Evolutionary conservation across 2,113 vertebrate species (phyloP).

Genomic region (Rutilus rutilus): DNA sequence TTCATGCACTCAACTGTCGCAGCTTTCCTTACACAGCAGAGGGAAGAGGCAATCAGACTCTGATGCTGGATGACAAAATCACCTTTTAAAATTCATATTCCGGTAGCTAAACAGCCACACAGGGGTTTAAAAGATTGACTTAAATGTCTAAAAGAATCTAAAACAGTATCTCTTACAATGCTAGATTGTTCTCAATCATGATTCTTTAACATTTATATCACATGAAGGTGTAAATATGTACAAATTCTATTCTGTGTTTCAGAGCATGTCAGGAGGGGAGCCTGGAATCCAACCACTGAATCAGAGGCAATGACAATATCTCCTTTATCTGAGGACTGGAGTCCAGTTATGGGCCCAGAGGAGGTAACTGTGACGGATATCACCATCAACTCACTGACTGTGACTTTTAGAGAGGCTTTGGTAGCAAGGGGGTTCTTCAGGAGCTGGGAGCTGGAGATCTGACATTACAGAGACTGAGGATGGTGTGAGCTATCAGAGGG

Average conservation of each 20-base stretch:
- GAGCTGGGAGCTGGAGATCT: slow-evolving; percentile 81
- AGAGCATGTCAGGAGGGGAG: slow-evolving; percentile 61
- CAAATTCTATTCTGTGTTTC: slow-evolving; percentile 2
- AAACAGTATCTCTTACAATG: background rate
- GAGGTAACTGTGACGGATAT: slow-evolving; percentile 96
- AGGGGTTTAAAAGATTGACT: background rate
- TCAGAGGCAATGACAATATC: slow-evolving; percentile 33
- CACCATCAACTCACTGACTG: slow-evolving; percentile 95
- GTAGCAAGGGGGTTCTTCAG: slow-evolving; percentile 94
- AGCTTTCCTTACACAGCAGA: too few relatives aligned
- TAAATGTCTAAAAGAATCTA: background rate
- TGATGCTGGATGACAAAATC: too few relatives aligned
- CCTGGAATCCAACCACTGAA: slow-evolving; percentile 54
- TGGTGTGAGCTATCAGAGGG: background rate
- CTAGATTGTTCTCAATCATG: background rate
- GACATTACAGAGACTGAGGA: slow-evolving; percentile 58
- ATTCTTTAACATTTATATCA: background rate
- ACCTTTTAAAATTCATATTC: too few relatives aligned
- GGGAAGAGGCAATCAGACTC: too few relatives aligned
- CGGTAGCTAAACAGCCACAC: too few relatives aligned
- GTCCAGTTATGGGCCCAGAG: slow-evolving; percentile 67
- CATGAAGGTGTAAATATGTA: background rate
- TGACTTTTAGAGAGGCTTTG: slow-evolving; percentile 94
- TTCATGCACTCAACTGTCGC: too few relatives aligned
- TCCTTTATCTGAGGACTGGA: slow-evolving; percentile 63